Evolutionary conservation across 2,888 invertebrate genomes (phyloP).

Genomic region (Listrodromus nycthemerus): DNA sequence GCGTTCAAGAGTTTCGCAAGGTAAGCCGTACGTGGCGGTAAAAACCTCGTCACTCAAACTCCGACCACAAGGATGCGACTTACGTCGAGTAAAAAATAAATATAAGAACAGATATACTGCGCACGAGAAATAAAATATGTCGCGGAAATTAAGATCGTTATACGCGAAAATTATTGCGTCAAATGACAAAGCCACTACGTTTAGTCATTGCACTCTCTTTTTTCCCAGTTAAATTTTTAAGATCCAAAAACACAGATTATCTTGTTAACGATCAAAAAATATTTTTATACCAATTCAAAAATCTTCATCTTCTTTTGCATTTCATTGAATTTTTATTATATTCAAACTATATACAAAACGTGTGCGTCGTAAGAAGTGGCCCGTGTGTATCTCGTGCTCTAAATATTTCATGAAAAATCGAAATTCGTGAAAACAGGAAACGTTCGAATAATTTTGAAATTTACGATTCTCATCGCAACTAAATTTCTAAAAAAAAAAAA

Average conservation of each 20-base stretch:
- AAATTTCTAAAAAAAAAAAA: slow-evolving; percentile 22
- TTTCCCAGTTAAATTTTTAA: background rate
- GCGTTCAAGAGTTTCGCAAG: slow-evolving; percentile 99
- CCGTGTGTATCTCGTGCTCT: slow-evolving; percentile 41
- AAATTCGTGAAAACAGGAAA: slow-evolving; percentile 3
- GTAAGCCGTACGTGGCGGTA: slow-evolving; percentile 87
- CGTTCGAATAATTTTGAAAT: slow-evolving; percentile 1
- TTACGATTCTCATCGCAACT: slow-evolving; percentile 33
- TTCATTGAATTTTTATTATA: slow-evolving; percentile 29
- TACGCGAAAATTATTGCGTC: slow-evolving; percentile 18
- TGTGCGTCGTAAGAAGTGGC: slow-evolving; percentile 46
- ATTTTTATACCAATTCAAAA: background rate
- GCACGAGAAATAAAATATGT: slow-evolving; percentile 25
- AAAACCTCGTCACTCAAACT: slow-evolving; percentile 57
- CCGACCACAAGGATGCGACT: slow-evolving; percentile 49
- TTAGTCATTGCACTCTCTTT: slow-evolving; percentile 46
- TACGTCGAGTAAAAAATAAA: slow-evolving; percentile 42
- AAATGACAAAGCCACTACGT: slow-evolving; percentile 49
- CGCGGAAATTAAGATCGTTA: slow-evolving; percentile 11
- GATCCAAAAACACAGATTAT: background rate
- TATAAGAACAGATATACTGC: slow-evolving; percentile 45
- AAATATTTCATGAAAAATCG: slow-evolving; percentile 4
- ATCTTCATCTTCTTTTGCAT: slow-evolving; percentile 8
- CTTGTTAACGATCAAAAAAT: background rate
- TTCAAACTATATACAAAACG: slow-evolving; percentile 16